Evolutionary conservation across 2,113 vertebrate species (phyloP).

Genomic region (Mastomys natalensis): DNA sequence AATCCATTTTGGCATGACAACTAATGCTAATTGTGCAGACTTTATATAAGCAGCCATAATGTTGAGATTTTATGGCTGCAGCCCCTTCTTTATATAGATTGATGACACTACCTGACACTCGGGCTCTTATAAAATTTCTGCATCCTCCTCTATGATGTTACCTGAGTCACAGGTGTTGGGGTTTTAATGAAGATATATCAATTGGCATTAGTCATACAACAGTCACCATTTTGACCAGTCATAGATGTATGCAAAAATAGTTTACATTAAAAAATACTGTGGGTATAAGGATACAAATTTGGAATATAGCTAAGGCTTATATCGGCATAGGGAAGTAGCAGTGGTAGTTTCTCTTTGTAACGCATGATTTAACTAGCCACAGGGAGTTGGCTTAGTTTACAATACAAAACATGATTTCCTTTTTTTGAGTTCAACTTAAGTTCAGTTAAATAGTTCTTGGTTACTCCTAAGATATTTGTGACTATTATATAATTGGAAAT

Average conservation of each 20-base stretch:
- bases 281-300: background rate
- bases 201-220: background rate
- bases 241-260: background rate
- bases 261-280: background rate
- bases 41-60: background rate
- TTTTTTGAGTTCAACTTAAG: background rate
- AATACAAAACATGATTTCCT: too few species aligned
- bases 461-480: background rate
- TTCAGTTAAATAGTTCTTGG: background rate
- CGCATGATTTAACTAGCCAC: background rate
- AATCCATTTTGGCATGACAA: background rate
- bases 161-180: background rate
- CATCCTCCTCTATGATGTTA: background rate
- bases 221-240: background rate
- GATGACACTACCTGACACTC: too few species aligned
- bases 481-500: background rate
- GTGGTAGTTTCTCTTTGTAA: background rate
- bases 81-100: too few species aligned
- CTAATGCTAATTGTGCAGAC: background rate
- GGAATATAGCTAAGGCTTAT: background rate
- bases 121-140: background rate
- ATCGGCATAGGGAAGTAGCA: background rate
- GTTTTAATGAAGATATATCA: background rate
- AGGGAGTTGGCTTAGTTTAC: background rate
- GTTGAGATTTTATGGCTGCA: background rate